Evolutionary conservation across 2,888 invertebrate genomes (phyloP), one percentile per base, ranked within the genome.

Genomic region (Onthophagus sagittarius): DNA sequence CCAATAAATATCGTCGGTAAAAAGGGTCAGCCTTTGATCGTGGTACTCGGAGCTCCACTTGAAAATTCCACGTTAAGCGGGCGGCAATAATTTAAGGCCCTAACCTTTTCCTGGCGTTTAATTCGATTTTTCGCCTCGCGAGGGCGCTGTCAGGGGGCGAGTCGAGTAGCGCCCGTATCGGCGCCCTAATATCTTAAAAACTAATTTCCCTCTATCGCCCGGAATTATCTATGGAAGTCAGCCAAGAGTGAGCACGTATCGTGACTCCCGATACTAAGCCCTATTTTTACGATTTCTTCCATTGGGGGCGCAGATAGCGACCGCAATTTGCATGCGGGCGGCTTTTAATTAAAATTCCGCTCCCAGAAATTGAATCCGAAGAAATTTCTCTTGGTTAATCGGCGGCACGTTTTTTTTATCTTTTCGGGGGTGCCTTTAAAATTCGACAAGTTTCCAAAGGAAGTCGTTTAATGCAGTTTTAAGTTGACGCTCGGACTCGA

Each of bases 401-500:
- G 23, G 67, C 9, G 32, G 67, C 4, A n/a, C 15, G 7, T 31
- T 31, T 67, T 67, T 31, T 31, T 31, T 23, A n/a, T n/a, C n/a
- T n/a, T n/a, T n/a, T n/a, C n/a, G n/a, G 67, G 15, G 31, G 15
- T 13, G 67, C 15, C 31, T 67, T 67, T 23, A 67, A 15, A 67
- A 67, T 67, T 67, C 67, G 67, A 15, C 23, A 67, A 67, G 15
- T 67, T 67, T 31, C 15, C 23, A 32, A 32, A 32, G 67, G 31
- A 67, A 32, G 67, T 32, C 23, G 67, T 72, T 72, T 72, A 72
- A 72, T 72, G 72, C 64, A 72, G 72, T 72, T 72, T 71, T 72
- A 72, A 72, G 72, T 73, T 62, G 73, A 62, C 67, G 67, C 31
- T 23, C 9, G 67, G 31, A 32, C 65, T 39, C 65, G 32, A 32